phyloP scores from a whole-genome alignment of 2,888 invertebrate genomes.

The Rhamphomyia laevipes region DNA sequence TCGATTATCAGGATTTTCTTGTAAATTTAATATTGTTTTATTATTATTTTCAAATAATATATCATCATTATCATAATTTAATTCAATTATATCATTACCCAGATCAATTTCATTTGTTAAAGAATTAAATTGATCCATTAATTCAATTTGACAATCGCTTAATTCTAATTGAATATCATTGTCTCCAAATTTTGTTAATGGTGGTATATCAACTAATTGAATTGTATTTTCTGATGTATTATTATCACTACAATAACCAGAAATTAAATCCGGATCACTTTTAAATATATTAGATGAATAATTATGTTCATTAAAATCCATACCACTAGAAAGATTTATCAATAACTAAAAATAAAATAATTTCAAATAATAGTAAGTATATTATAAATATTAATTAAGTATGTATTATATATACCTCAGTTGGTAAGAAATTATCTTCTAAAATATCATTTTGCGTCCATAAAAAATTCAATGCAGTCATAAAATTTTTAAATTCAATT shows the following conservation, averaged over 20 bases:
- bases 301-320: conserved; percentile 5
- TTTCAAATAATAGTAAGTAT: neutral
- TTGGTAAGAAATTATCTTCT: neutral
- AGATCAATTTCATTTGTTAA: conserved; percentile 32
- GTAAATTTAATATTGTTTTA: neutral
- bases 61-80: conserved; percentile 17
- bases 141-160: conserved; percentile 32
- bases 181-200: conserved; percentile 6
- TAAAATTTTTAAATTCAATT: conserved; percentile 26
- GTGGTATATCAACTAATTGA: conserved; percentile 12
- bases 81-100: conserved; percentile 24
- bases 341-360: neutral
- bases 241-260: conserved; percentile 22
- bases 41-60: conserved; percentile 24
- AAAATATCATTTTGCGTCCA: conserved; percentile 19
- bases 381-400: neutral
- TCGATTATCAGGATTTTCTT: neutral
- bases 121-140: conserved; percentile 32
- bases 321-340: neutral
- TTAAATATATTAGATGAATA: conserved; percentile 18
- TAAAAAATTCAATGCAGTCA: conserved; percentile 25
- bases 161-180: conserved; percentile 25
- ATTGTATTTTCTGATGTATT: conserved; percentile 10
- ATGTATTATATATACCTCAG: conserved; percentile 3
- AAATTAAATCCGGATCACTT: conserved; percentile 26